phyloP scores from a whole-genome alignment of 2,888 invertebrate species.

The Sepioteuthis lessoniana region DNA sequence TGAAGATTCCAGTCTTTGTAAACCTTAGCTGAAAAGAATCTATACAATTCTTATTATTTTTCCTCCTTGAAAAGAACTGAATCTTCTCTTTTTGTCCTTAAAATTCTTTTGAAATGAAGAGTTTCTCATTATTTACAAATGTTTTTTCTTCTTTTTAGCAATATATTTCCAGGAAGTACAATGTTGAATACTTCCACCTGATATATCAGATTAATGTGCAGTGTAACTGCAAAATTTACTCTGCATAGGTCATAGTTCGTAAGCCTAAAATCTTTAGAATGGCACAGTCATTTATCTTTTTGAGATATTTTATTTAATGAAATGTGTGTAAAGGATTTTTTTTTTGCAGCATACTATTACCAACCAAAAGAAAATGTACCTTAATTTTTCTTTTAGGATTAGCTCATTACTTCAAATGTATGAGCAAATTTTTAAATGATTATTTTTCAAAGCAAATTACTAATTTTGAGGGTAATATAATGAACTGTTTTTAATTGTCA shows the following conservation, averaged over 20 bases:
- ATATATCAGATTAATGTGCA: neutral
- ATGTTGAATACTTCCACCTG: neutral
- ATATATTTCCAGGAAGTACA: neutral
- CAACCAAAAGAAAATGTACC: neutral
- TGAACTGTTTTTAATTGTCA: too few species aligned
- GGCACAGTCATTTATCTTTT: neutral
- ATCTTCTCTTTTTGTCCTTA: neutral
- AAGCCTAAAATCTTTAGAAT: neutral
- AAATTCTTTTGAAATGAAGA: neutral
- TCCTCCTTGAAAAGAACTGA: neutral
- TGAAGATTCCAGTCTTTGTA: neutral
- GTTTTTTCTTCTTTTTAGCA: neutral
- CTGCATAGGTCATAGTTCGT: neutral
- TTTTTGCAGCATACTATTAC: neutral
- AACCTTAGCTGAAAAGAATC: neutral
- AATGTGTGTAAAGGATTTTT: neutral
- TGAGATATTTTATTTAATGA: neutral
- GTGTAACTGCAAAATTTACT: neutral
- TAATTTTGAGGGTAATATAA: too few species aligned
- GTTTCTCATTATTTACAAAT: neutral
- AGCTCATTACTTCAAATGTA: too few species aligned
- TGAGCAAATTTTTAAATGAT: too few species aligned
- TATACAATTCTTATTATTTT: conserved; percentile 4
- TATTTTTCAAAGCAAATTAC: too few species aligned
- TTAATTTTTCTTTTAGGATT: neutral